Base-by-base conservation (phyloP, 2,888 invertebrate species). In the Hydroisotoma schaefferi region DNA sequence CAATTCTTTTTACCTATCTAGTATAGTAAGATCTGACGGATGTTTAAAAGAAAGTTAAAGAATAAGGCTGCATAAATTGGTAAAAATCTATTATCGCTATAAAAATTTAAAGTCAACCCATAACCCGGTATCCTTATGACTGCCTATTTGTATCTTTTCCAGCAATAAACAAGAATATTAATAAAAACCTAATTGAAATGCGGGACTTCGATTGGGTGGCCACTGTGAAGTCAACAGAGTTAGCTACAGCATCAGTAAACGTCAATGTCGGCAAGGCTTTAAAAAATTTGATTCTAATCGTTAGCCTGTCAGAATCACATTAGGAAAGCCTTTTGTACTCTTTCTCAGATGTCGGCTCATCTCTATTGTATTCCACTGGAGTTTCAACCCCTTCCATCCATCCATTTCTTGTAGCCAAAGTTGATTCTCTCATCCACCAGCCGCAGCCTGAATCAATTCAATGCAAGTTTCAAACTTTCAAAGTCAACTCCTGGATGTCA, bases 281-380 rank as follows among this genome's bases (percentile, higher is more conserved):
- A 54, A 54, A n/a, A 59, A 53, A 53, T 59, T 48, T 29, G 66
- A 66, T 66, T 66, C 61, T 66, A 66, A 66, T 66, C 66, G 66
- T 66, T 66, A 63, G 58, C 57, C 66, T 66, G 66, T 66, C 66
- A 66, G 66, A 66, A 66, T 66, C 63, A 61, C 66, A 66, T 66
- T 66, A 66, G 63, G 60, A 60, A 55, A 54, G 49, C 43, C 63
- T 63, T 66, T 65, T 63, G 63, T 61, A 56, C 26, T 23, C 37
- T 58, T 52, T 59, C 55, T 43, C 51, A 62, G 58, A 37, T 52
- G 51, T 52, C 51, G 51, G 51, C 62, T 62, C 55, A 57, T 61
- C 57, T 48, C 55, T 47, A 55, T 63, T 63, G 55, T 52, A 10
- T 20, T 53, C 63, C 40, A 40, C 20, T 20, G n/a, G n/a, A 27